Percentiles rank a stretch among this genome's conserved stretches.
These are phyloP conservation scores for Rhagonycha lutea DNA, from an alignment of 2,888 invertebrate genomes.

Conservation along the genomic window DNA sequence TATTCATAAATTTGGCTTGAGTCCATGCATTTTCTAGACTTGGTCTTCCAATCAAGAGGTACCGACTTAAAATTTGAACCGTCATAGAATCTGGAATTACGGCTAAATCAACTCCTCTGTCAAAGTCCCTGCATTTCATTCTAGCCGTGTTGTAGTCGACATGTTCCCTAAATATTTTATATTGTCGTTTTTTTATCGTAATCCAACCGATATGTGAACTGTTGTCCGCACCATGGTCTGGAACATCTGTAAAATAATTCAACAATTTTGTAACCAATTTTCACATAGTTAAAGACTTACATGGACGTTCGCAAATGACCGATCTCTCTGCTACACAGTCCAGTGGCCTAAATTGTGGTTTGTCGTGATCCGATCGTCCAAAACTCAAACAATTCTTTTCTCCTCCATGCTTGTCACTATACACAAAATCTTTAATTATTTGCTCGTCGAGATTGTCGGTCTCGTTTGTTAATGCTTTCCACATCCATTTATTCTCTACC, in stretches of 20 bases:
- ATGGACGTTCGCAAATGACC: conserved; percentile 6
- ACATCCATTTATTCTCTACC: background rate
- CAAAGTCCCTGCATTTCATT: background rate
- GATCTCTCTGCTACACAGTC: background rate
- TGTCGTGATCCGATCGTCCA: background rate
- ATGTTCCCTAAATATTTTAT: background rate
- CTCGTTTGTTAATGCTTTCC: background rate
- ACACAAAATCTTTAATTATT: background rate
- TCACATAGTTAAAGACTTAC: background rate
- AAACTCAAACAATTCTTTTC: background rate
- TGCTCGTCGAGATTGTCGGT: background rate
- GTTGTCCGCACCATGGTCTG: background rate
- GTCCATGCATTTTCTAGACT: conserved; percentile 62
- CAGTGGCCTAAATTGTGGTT: background rate
- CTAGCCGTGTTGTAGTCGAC: background rate
- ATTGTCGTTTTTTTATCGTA: background rate
- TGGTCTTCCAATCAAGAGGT: conserved; percentile 57
- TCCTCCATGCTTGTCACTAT: background rate
- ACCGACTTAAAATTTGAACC: conserved; percentile 51
- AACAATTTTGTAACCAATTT: background rate
- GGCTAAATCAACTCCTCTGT: background rate
- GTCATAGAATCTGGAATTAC: background rate
- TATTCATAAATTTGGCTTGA: conserved; percentile 49
- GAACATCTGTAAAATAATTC: background rate
- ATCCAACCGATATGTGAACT: background rate